Evolutionary conservation across 2,113 vertebrate species (phyloP).

Genomic region (Glaucidium brasilianum): DNA sequence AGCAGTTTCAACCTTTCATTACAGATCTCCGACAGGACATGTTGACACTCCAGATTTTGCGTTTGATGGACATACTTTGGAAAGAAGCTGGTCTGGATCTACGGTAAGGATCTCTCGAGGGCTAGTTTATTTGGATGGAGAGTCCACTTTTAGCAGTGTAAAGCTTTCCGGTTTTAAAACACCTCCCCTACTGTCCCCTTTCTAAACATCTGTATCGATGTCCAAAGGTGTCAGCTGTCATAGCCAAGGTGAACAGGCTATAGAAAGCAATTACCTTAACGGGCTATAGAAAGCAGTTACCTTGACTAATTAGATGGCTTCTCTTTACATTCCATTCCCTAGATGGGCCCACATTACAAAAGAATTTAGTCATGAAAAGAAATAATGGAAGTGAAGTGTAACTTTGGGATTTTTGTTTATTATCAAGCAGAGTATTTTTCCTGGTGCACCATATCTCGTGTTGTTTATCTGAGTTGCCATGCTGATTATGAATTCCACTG

Average conservation of each 20-base stretch:
- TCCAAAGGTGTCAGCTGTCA: background rate
- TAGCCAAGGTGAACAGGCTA: background rate
- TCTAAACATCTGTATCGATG: fast-evolving
- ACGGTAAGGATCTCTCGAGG: conserved; percentile 74
- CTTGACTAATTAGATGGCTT: background rate
- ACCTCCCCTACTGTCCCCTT: background rate
- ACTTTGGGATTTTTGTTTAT: background rate
- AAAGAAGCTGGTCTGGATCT: conserved; percentile 95
- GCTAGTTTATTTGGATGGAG: background rate
- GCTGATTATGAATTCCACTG: background rate
- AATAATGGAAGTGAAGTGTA: background rate
- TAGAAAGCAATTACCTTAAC: background rate
- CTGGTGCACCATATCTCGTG: background rate
- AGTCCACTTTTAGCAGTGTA: background rate
- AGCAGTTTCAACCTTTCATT: background rate
- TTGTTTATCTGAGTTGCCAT: background rate
- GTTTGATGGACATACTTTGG: conserved; percentile 95
- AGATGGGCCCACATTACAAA: background rate
- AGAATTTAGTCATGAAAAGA: background rate
- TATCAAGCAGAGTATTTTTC: background rate
- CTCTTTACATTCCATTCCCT: background rate
- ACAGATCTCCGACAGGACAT: conserved; percentile 95
- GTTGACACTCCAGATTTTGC: conserved; percentile 92
- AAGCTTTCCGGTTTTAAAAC: background rate
- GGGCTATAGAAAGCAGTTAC: background rate